Evolutionary conservation across 2,888 invertebrate genomes (phyloP).

Genomic region (Boloria selene): DNA sequence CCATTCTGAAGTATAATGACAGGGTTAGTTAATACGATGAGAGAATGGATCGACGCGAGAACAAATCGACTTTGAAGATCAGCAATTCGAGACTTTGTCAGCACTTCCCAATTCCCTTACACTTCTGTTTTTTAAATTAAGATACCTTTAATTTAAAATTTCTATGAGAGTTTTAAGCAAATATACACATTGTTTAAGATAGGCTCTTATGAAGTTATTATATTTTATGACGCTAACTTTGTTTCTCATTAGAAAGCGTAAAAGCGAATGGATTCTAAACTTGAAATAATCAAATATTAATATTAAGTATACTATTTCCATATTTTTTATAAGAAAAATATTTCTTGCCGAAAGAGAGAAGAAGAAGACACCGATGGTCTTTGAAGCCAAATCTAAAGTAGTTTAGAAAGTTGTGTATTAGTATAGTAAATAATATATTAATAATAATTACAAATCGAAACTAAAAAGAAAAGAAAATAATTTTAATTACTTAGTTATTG

Average conservation of each 20-base stretch:
- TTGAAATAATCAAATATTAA: too few species aligned
- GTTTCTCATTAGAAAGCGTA: not conserved
- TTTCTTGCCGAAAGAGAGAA: too few species aligned
- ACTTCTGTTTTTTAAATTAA: constrained; percentile 17
- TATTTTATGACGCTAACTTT: not conserved
- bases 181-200: not conserved
- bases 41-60: constrained; percentile 29
- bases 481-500: too few species aligned
- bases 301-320: too few species aligned
- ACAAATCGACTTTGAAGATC: constrained; percentile 37
- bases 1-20: constrained; percentile 30
- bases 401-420: too few species aligned
- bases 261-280: too few species aligned
- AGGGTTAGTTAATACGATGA: constrained; percentile 35
- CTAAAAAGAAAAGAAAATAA: too few species aligned
- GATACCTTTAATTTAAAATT: not conserved
- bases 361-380: too few species aligned
- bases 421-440: too few species aligned
- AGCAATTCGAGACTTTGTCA: constrained; percentile 32
- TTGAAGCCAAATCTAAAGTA: too few species aligned
- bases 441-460: too few species aligned
- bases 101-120: constrained; percentile 24
- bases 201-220: not conserved
- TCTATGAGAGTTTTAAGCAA: not conserved
- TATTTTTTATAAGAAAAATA: too few species aligned